A percentile compares a stretch with the other conserved stretches of the same genome.
Conservation (phyloP, 2,113 vertebrate species). For the Burhinus oedicnemus region DNA sequence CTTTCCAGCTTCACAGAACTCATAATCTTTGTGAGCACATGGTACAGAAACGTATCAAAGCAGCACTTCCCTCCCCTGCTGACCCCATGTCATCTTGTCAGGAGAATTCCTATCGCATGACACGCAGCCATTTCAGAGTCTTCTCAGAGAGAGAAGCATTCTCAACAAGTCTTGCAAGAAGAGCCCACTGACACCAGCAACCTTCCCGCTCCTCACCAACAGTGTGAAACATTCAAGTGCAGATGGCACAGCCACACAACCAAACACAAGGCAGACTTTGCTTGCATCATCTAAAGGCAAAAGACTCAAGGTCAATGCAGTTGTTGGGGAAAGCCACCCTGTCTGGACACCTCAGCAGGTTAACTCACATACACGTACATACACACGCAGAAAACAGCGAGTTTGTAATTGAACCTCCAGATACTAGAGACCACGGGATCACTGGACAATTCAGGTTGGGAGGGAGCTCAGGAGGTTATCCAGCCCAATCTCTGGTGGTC, state of each 20-base stretch:
- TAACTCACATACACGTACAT: neutral
- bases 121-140: neutral
- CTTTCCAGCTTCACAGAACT: constrained; percentile 37
- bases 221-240: fast-evolving
- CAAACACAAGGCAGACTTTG: fast-evolving
- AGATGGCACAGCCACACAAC: fast-evolving
- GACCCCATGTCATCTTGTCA: neutral
- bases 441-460: neutral
- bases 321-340: fast-evolving
- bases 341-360: neutral
- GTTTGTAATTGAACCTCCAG: neutral
- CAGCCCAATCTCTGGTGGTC: neutral
- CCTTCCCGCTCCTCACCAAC: neutral
- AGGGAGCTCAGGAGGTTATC: neutral
- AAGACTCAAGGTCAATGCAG: neutral
- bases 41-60: neutral
- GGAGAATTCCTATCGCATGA: constrained; percentile 18
- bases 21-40: neutral
- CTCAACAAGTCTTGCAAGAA: neutral
- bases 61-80: constrained; percentile 17
- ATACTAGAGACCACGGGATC: neutral
- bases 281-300: fast-evolving
- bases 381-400: neutral
- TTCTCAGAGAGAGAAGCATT: neutral
- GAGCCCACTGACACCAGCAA: neutral